A percentile compares a stretch with the other conserved stretches of the same genome.
Conservation (phyloP, 2,113 vertebrate genomes). For the Odocoileus hemionus region DNA sequence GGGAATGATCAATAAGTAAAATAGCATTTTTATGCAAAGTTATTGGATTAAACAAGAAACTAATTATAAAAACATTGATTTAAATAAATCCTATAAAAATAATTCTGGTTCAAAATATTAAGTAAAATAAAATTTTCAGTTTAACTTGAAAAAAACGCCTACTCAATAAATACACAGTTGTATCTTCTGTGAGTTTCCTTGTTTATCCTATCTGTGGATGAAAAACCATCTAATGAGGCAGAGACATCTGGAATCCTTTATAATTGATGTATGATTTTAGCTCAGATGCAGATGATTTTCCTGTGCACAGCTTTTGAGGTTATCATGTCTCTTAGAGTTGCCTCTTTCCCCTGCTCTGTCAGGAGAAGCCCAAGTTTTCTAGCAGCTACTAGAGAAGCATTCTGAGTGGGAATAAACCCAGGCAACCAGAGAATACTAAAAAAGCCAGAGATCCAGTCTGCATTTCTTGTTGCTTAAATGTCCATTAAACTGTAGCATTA, state of each 20-base stretch:
- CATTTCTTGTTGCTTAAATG: background rate
- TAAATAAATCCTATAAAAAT: background rate
- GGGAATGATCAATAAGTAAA: background rate
- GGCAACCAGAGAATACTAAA: background rate
- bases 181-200: background rate
- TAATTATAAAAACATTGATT: background rate
- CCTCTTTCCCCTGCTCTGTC: background rate
- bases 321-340: background rate
- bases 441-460: background rate
- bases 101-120: background rate
- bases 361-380: background rate
- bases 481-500: background rate
- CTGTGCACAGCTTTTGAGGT: background rate
- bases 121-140: conserved; percentile 20
- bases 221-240: background rate
- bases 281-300: background rate
- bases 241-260: background rate
- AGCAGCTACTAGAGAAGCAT: background rate
- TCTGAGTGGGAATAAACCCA: background rate
- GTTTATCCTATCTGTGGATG: background rate
- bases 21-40: background rate
- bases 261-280: background rate
- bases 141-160: background rate
- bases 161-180: background rate
- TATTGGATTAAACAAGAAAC: background rate